Evolutionary conservation across 2,888 invertebrate genomes (phyloP).

Genomic region (Abrostola tripartita): DNA sequence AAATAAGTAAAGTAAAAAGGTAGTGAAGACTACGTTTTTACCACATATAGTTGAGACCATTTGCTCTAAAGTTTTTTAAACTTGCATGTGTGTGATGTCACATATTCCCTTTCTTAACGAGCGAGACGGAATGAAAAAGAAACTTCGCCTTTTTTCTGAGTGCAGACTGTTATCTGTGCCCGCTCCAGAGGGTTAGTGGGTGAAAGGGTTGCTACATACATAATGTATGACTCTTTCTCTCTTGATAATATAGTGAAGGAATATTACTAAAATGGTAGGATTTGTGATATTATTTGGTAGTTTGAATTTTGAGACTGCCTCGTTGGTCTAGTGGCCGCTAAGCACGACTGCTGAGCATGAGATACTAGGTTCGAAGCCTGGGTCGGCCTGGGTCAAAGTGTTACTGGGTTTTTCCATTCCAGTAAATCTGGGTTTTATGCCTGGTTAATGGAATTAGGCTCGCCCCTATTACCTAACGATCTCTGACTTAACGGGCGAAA

Average conservation of each 20-base stretch:
- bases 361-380: too few species aligned
- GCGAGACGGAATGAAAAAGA: slow-evolving; percentile 24
- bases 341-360: too few species aligned
- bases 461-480: too few species aligned
- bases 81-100: not conserved
- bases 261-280: not conserved
- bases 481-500: too few species aligned
- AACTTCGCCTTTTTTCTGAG: slow-evolving; percentile 6
- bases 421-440: too few species aligned
- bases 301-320: too few species aligned
- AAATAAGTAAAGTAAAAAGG: too few species aligned
- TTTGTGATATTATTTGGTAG: too few species aligned
- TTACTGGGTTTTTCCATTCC: too few species aligned
- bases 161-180: slow-evolving; percentile 7
- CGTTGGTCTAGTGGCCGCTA: too few species aligned
- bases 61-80: slow-evolving; percentile 44
- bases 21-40: not conserved
- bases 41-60: slow-evolving; percentile 12
- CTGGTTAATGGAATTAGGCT: too few species aligned
- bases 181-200: slow-evolving; percentile 15
- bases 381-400: too few species aligned
- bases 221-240: slow-evolving; percentile 28
- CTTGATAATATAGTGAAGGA: not conserved
- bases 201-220: slow-evolving; percentile 33
- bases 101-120: slow-evolving; percentile 23